These are phyloP conservation scores for Bufo gargarizans DNA, from an alignment of 2,113 vertebrate genomes.

Conservation along the genomic window DNA sequence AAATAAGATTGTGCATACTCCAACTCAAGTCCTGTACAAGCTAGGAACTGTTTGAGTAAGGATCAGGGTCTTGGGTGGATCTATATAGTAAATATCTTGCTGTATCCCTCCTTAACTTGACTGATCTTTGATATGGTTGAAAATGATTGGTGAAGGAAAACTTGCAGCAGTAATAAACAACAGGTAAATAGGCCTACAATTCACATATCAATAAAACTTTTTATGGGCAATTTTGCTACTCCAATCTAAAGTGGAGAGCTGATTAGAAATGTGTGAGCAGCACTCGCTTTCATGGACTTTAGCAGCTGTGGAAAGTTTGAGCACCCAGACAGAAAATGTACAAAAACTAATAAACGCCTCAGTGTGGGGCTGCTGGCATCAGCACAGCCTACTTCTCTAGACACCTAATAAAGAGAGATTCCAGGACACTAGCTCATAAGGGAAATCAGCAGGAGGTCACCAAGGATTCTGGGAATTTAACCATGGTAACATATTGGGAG, in stretches of 20 bases:
- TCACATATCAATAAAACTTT: neutral
- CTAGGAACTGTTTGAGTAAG: neutral
- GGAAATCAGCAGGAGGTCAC: slow-evolving; percentile 74
- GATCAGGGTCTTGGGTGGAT: neutral
- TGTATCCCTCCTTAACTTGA: neutral
- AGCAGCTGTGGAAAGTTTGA: slow-evolving; percentile 80
- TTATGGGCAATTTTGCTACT: neutral
- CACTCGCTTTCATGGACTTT: slow-evolving; percentile 67
- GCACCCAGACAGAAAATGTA: slow-evolving; percentile 81
- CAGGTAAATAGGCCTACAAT: neutral
- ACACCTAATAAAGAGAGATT: slow-evolving; percentile 83
- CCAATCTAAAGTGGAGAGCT: neutral
- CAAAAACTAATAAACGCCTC: slow-evolving; percentile 83
- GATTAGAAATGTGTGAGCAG: slow-evolving; percentile 50
- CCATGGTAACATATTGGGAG: slow-evolving; percentile 72
- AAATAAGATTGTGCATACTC: too few relatives aligned
- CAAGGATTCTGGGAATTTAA: slow-evolving; percentile 67
- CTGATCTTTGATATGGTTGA: neutral
- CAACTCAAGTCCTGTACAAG: neutral
- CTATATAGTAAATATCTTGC: neutral
- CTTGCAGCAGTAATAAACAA: neutral
- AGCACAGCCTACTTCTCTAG: slow-evolving; percentile 75
- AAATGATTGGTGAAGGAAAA: slow-evolving; percentile 4
- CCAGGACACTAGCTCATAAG: slow-evolving; percentile 80
- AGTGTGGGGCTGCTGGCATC: slow-evolving; percentile 79